These are phyloP conservation scores for Drosophila guanche DNA, from an alignment of 1,140 invertebrate genomes.

Conservation along the genomic window DNA sequence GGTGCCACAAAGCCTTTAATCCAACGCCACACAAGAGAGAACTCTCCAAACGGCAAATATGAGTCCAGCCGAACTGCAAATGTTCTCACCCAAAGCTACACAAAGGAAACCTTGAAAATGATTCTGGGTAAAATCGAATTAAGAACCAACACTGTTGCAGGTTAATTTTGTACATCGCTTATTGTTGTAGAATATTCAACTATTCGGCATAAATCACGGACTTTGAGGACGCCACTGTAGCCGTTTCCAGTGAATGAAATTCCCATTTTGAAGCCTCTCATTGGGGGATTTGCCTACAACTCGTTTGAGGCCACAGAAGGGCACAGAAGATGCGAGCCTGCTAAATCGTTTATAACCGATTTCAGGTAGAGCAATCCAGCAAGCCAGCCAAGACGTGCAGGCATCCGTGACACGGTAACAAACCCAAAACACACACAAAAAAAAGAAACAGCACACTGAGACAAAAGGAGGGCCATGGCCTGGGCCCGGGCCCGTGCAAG, in stretches of 20 bases:
- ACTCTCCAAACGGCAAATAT: background rate
- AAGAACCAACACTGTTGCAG: background rate
- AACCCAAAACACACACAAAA: slow-evolving; percentile 1
- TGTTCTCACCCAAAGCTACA: slow-evolving; percentile 2
- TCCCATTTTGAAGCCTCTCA: slow-evolving; percentile 14
- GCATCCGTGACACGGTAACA: slow-evolving; percentile 50
- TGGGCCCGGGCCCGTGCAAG: slow-evolving; percentile 38
- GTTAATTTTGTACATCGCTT: background rate
- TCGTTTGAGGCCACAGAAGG: slow-evolving; percentile 6
- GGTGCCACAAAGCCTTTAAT: slow-evolving; percentile 69
- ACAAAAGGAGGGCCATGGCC: slow-evolving; percentile 21
- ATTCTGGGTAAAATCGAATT: background rate
- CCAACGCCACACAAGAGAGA: slow-evolving; percentile 4
- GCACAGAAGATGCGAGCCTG: slow-evolving; percentile 18
- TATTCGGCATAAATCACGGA: too few species aligned
- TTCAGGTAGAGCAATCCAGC: slow-evolving; percentile 43
- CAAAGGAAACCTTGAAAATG: background rate
- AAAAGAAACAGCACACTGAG: slow-evolving; percentile 11
- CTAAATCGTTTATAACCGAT: slow-evolving; percentile 47
- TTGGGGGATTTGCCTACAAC: slow-evolving; percentile 8
- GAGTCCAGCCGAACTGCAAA: background rate
- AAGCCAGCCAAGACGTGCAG: slow-evolving; percentile 50
- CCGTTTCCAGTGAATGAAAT: slow-evolving; percentile 7
- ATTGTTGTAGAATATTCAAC: too few species aligned
- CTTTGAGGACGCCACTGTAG: background rate